Percentiles rank a stretch among this genome's conserved stretches.
phyloP scores from a whole-genome alignment of 2,113 vertebrate genomes.

The Bothrops jararaca region DNA sequence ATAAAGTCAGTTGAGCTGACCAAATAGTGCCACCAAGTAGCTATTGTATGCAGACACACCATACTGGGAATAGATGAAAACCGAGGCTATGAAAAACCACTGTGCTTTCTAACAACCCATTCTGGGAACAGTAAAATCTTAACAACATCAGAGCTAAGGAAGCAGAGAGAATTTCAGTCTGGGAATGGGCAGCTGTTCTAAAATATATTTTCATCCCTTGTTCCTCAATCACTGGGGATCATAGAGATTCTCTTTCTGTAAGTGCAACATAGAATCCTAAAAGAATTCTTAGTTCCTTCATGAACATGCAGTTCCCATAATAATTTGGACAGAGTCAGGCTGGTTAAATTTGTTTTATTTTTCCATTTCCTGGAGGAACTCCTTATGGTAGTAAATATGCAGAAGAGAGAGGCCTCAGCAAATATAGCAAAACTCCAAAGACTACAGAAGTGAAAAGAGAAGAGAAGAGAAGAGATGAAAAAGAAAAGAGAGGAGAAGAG shows the following conservation, averaged over 20 bases:
- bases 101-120: neutral
- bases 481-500: neutral
- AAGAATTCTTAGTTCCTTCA: neutral
- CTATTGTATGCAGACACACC: neutral
- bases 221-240: neutral
- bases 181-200: neutral
- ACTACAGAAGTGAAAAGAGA: neutral
- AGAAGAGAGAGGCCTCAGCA: neutral
- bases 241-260: neutral
- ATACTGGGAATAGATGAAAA: neutral
- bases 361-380: neutral
- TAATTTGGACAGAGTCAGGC: neutral
- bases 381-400: neutral
- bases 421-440: neutral
- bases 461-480: neutral
- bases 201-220: neutral
- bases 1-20: neutral
- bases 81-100: neutral
- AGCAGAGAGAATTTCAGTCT: neutral
- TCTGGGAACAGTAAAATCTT: neutral
- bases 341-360: neutral
- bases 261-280: neutral
- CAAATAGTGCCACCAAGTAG: neutral
- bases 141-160: neutral
- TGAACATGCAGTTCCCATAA: neutral